Percentiles rank a stretch among this genome's conserved stretches.
Conservation (phyloP, 1,140 invertebrate species). For the Bombus huntii region DNA sequence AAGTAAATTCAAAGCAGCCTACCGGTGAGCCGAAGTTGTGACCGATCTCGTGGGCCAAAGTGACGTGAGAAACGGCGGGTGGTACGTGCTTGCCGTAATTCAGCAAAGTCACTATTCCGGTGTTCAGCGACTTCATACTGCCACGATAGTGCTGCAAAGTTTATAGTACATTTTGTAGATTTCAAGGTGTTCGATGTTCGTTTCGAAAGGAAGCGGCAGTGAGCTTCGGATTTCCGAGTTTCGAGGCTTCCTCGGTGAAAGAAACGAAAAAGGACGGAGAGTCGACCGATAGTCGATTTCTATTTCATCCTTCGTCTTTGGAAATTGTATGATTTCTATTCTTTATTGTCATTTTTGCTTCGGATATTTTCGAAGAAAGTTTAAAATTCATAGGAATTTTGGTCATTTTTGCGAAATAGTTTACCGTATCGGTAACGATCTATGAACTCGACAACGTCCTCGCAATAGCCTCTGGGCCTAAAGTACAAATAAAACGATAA, state of each 20-base stretch:
- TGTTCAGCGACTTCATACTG: slow-evolving; percentile 97
- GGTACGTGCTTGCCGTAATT: slow-evolving; percentile 99
- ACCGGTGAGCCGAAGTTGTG: slow-evolving; percentile 99
- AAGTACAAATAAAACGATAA: too few species aligned
- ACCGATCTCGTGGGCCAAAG: slow-evolving; percentile 99
- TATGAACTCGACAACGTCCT: too few species aligned
- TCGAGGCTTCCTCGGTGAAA: not conserved
- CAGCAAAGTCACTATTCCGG: slow-evolving; percentile 98
- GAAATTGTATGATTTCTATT: too few species aligned
- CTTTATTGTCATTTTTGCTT: too few species aligned
- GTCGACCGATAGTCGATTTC: not conserved
- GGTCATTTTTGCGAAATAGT: too few species aligned
- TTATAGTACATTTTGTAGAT: slow-evolving; percentile 57
- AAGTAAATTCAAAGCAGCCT: slow-evolving; percentile 74
- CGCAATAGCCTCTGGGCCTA: too few species aligned
- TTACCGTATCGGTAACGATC: too few species aligned
- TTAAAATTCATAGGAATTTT: too few species aligned
- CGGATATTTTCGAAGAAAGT: too few species aligned
- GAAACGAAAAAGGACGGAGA: not conserved
- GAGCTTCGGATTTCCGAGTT: not conserved
- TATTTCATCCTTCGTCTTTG: not conserved
- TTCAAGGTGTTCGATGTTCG: not conserved
- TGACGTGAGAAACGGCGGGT: slow-evolving; percentile 98
- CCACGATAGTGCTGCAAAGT: slow-evolving; percentile 94
- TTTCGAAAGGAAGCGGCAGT: not conserved